Evolutionary conservation across 2,888 invertebrate genomes (phyloP), one percentile per base, ranked within the genome.

Genomic region (Kuschelorhynchus macadamiae): DNA sequence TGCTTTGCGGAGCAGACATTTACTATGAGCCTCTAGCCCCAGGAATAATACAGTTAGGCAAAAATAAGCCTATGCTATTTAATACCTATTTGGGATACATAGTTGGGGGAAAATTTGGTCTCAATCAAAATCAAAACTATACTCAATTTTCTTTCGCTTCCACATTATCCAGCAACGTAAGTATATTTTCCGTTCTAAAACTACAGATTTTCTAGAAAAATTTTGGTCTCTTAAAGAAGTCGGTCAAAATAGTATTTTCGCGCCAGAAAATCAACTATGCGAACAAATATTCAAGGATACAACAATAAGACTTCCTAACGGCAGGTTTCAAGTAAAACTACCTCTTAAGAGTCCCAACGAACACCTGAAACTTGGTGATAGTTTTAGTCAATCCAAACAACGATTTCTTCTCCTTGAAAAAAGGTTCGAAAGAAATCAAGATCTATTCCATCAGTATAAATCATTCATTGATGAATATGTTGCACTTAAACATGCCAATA

Each of bases 21-120:
- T 67, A 63, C 30, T 53, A 56, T 47, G 47, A 56, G 12, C 12
- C 67, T 14, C 17, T 67, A 14, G 33, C 11, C 8, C 39, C n/a
- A 11, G 59, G 53, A 30, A 25, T 57, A 9, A 5, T 50, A 20
- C 36, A 52, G 39, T 16, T 70, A 11, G 63, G 67, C n/a, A 53
- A 59, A 2, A 20, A 20, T 9, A 16, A 56, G 8, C 71, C 67
- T 2, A 32, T 20, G 30, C 20, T 65, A 25, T 11, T 62, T 41
- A 65, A 68, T 32, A 65, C 60, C 3, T 47, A 65, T 20, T 32
- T 71, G 16, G 70, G 70, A 8, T 63, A 57, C 57, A 61, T 62
- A 25, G 17, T 70, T 8, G 30, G 52, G 1, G 70, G 66, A 9
- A 42, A 21, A n/a, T 1, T 66, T 9, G 57, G 42, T 1, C 32